These are phyloP conservation scores for Corythoichthys haematopterus DNA, from an alignment of 2,113 vertebrate species.

Conservation along the genomic window DNA sequence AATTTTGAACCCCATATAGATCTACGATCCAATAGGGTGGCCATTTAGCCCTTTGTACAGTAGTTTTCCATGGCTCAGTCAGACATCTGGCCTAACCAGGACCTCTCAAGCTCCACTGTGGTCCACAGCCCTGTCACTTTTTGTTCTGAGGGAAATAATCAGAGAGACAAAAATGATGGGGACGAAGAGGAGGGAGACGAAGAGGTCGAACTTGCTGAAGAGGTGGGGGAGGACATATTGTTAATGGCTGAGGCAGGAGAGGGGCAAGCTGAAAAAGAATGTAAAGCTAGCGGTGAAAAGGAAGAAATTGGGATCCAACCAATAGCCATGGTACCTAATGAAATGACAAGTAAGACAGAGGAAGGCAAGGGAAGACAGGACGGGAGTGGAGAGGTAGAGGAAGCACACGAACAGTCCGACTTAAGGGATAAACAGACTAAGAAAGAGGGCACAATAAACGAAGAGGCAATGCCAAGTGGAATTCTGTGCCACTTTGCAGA, in stretches of 20 bases:
- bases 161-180: slow-evolving; percentile 15
- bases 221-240: slow-evolving; percentile 63
- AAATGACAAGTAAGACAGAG: slow-evolving; percentile 1
- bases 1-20: not conserved
- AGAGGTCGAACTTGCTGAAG: slow-evolving; percentile 66
- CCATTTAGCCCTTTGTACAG: not conserved
- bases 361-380: not conserved
- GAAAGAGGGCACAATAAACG: not conserved
- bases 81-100: slow-evolving; percentile 29
- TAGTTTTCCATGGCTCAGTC: slow-evolving; percentile 53
- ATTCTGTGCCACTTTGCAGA: not conserved
- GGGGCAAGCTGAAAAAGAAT: not conserved
- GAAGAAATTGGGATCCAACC: slow-evolving; percentile 19
- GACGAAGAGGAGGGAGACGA: slow-evolving; percentile 53
- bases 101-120: slow-evolving; percentile 39
- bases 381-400: not conserved
- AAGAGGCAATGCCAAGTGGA: not conserved
- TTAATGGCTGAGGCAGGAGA: slow-evolving; percentile 34
- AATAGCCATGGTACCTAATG: slow-evolving; percentile 15
- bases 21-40: not conserved
- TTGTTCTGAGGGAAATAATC: slow-evolving; percentile 37
- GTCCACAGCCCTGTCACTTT: slow-evolving; percentile 24
- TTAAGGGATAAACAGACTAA: not conserved
- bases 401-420: not conserved
- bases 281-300: slow-evolving; percentile 9